A percentile compares a stretch with the other conserved stretches of the same genome.
Evolutionary conservation across 2,113 vertebrate genomes (phyloP).

Genomic region (Emydura subglobosa): DNA sequence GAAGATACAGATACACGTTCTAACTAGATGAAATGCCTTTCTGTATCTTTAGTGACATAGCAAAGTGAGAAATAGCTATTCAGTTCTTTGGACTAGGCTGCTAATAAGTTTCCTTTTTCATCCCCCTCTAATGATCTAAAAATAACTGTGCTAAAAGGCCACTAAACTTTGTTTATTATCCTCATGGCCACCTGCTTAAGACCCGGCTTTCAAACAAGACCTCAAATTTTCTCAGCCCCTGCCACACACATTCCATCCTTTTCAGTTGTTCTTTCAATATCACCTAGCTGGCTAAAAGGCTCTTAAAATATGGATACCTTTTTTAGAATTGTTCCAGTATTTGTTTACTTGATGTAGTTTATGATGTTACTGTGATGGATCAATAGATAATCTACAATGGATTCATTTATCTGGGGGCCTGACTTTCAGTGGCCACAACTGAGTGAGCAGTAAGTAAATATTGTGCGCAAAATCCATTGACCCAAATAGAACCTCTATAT

Average conservation of each 20-base stretch:
- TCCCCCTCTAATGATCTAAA: background rate
- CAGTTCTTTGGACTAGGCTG: background rate
- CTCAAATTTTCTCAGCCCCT: no score
- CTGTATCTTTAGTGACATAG: background rate
- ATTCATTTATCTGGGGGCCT: no score
- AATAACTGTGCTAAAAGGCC: background rate
- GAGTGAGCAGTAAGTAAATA: background rate
- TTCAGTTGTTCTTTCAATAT: background rate
- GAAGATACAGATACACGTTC: background rate
- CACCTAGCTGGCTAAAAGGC: background rate
- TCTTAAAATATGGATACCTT: background rate
- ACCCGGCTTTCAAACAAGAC: background rate
- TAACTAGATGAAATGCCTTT: background rate
- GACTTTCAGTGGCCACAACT: no score
- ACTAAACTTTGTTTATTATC: background rate
- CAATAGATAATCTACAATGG: no score
- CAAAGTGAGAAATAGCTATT: background rate
- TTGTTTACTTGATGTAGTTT: background rate
- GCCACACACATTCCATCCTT: background rate
- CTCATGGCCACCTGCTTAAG: background rate
- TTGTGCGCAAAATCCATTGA: background rate
- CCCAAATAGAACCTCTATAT: rapidly evolving
- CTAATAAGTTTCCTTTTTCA: background rate
- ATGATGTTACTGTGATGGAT: no score
- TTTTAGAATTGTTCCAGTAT: background rate